A percentile compares a stretch with the other conserved stretches of the same genome.
Conservation (phyloP, 2,113 vertebrate genomes). For the Scopus umbretta region DNA sequence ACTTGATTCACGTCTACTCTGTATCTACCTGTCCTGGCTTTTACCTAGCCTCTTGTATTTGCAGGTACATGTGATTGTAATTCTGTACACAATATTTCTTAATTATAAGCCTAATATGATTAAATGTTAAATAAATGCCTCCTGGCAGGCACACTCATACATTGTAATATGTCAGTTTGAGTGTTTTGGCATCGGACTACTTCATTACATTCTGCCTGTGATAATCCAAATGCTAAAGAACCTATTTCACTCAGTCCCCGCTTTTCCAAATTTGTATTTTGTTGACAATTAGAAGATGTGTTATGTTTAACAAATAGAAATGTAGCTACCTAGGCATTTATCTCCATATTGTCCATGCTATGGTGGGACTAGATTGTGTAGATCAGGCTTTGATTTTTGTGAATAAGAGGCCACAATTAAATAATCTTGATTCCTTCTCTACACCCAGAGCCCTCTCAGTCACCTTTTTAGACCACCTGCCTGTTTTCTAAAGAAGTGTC, state of each 20-base stretch:
- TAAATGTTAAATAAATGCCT: background rate
- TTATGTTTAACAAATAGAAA: background rate
- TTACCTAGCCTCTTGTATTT: background rate
- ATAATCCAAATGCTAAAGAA: background rate
- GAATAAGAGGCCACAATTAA: background rate
- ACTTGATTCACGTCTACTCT: background rate
- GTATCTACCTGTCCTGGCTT: background rate
- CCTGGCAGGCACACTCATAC: background rate
- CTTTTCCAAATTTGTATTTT: background rate
- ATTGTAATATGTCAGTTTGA: background rate
- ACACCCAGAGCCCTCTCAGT: background rate
- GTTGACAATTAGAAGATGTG: background rate
- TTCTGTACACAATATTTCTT: background rate
- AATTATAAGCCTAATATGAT: background rate
- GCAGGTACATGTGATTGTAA: background rate
- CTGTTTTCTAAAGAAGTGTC: background rate
- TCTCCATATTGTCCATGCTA: background rate
- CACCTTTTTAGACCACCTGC: background rate
- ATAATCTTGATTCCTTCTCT: background rate
- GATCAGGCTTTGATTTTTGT: background rate
- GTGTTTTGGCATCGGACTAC: background rate
- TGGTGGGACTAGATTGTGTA: background rate
- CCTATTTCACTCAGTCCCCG: background rate
- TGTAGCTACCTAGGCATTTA: background rate
- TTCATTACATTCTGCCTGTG: background rate